A percentile compares a stretch with the other conserved stretches of the same genome.
Conservation (phyloP, 1,140 invertebrate species). For the Vanessa tameamea region DNA sequence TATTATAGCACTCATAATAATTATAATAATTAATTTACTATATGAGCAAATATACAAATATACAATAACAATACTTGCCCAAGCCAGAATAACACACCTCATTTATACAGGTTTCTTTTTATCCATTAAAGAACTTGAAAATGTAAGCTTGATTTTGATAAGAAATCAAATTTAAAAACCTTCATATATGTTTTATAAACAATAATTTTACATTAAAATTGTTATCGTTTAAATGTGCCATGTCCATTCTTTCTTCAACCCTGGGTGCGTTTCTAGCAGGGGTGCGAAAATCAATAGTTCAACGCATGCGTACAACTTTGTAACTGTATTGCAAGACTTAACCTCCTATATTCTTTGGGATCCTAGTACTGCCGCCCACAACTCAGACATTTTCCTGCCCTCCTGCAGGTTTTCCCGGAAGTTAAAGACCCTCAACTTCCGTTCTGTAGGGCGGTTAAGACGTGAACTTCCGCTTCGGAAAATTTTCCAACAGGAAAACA, state of each 20-base stretch:
- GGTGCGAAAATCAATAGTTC: conserved; percentile 61
- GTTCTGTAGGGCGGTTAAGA: conserved; percentile 64
- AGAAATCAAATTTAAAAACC: too few relatives aligned
- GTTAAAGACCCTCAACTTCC: conserved; percentile 64
- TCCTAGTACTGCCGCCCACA: conserved; percentile 76
- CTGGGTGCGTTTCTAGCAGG: conserved; percentile 5
- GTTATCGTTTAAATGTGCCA: neutral
- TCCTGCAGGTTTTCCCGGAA: conserved; percentile 69
- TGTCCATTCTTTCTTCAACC: conserved; percentile 17
- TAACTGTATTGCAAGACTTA: neutral
- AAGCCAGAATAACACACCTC: too few relatives aligned
- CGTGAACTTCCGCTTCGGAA: conserved; percentile 35
- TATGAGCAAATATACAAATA: too few relatives aligned
- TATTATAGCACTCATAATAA: too few relatives aligned
- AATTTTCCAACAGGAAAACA: conserved; percentile 9
- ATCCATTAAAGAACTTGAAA: too few relatives aligned
- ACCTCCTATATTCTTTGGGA: conserved; percentile 46
- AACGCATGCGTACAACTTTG: conserved; percentile 55
- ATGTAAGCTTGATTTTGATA: too few relatives aligned
- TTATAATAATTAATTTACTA: too few relatives aligned
- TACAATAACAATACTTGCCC: too few relatives aligned
- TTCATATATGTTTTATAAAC: neutral
- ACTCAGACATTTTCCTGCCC: conserved; percentile 78
- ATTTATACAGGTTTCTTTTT: too few relatives aligned
- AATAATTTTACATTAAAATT: neutral